phyloP scores from a whole-genome alignment of 2,888 invertebrate species.

The Sminthurides aquaticus region DNA sequence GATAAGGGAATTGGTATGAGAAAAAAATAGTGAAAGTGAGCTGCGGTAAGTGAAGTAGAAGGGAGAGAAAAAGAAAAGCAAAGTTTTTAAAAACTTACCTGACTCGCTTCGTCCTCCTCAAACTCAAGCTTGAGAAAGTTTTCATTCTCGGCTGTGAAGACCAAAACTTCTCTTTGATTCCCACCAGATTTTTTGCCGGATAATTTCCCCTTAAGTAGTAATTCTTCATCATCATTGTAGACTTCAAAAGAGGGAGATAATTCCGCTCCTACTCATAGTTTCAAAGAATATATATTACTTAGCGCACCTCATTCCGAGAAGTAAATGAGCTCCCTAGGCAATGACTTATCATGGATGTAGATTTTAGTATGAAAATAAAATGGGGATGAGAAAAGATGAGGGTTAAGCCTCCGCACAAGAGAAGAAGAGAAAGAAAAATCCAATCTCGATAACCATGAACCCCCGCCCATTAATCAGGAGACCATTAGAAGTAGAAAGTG shows the following conservation, averaged over 20 bases:
- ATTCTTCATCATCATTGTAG: conserved; percentile 24
- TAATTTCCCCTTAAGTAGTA: conserved; percentile 21
- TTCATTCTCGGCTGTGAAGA: conserved; percentile 18
- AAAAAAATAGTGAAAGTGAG: too few relatives aligned
- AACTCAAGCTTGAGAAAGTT: conserved; percentile 21
- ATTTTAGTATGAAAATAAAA: too few relatives aligned
- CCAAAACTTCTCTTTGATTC: conserved; percentile 17
- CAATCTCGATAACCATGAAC: not conserved
- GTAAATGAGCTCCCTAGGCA: too few relatives aligned
- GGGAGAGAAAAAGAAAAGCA: too few relatives aligned
- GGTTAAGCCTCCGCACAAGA: not conserved
- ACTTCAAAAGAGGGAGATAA: conserved; percentile 22
- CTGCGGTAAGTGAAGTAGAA: too few relatives aligned
- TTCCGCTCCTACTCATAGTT: conserved; percentile 20
- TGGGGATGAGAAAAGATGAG: too few relatives aligned
- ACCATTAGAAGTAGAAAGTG: not conserved
- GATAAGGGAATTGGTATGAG: too few relatives aligned
- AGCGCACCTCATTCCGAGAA: too few relatives aligned
- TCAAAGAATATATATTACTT: too few relatives aligned
- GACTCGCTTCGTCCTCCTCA: conserved; percentile 22
- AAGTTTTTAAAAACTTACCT: conserved; percentile 10
- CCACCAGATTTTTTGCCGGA: conserved; percentile 14
- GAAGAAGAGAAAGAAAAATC: not conserved
- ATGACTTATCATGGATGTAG: too few relatives aligned
- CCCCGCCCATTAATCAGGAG: not conserved